These are phyloP conservation scores for Varroa destructor DNA, from an alignment of 1,140 invertebrate genomes.

Conservation along the genomic window DNA sequence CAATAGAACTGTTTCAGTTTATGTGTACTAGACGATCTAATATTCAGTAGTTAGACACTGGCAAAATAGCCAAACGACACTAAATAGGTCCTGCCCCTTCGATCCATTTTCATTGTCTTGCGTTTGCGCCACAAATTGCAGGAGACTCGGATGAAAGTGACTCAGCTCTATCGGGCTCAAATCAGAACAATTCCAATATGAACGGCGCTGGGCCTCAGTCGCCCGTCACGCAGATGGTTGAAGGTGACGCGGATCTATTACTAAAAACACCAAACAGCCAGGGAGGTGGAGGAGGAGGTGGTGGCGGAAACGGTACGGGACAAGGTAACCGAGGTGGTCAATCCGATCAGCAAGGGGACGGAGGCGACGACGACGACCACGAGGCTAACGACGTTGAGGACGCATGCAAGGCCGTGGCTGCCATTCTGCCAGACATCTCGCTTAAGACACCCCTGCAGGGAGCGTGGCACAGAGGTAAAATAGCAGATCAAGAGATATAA, in stretches of 20 bases:
- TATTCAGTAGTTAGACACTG: no score
- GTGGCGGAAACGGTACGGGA: no score
- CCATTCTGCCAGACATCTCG: conserved; percentile 14
- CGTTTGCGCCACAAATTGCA: not conserved
- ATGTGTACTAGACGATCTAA: no score
- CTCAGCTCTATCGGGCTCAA: conserved; percentile 9
- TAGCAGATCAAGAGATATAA: no score
- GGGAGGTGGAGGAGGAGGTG: no score
- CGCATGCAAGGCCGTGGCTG: conserved; percentile 22
- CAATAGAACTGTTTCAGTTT: no score
- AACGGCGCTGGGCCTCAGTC: conserved; percentile 11
- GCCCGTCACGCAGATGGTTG: conserved; percentile 19
- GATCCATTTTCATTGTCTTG: no score
- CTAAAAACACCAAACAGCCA: conserved; percentile 6
- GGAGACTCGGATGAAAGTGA: conserved; percentile 24
- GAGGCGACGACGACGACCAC: no score
- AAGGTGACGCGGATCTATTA: conserved; percentile 17
- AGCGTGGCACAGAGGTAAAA: not conserved
- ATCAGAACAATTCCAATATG: conserved; percentile 21
- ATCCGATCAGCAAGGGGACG: no score
- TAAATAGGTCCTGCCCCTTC: no score
- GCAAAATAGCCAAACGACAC: no score
- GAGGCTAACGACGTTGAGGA: not conserved
- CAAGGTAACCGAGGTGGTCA: no score
- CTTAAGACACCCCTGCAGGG: conserved; percentile 17